Evolutionary conservation across 2,888 invertebrate species (phyloP).

Genomic region (Pinctada fucata): DNA sequence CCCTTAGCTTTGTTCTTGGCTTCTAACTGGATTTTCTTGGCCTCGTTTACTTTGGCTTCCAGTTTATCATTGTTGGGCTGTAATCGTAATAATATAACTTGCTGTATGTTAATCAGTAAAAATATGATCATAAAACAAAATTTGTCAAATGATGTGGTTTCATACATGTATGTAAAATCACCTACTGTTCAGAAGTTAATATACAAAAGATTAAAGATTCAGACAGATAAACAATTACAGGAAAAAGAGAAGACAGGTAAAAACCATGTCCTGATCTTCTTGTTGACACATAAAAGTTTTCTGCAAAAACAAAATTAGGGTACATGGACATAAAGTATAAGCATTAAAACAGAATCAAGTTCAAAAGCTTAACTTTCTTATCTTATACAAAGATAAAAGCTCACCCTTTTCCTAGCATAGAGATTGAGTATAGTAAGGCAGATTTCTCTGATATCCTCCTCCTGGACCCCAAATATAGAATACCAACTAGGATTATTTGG

Average conservation of each 20-base stretch:
- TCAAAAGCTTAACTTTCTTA: neutral
- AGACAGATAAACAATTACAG: too few species aligned
- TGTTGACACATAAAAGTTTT: too few species aligned
- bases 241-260: too few species aligned
- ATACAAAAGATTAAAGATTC: too few species aligned
- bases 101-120: too few species aligned
- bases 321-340: too few species aligned
- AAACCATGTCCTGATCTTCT: too few species aligned
- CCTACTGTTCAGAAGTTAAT: too few species aligned
- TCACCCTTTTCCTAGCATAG: slow-evolving; percentile 89
- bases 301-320: too few species aligned
- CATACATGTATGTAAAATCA: neutral
- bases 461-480: slow-evolving; percentile 88
- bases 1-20: slow-evolving; percentile 78
- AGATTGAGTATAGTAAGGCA: slow-evolving; percentile 88
- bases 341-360: neutral
- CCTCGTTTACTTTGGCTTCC: slow-evolving; percentile 86
- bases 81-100: slow-evolving; percentile 20
- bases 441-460: slow-evolving; percentile 90
- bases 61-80: slow-evolving; percentile 85
- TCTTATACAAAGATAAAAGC: neutral
- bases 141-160: neutral
- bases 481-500: slow-evolving; percentile 95
- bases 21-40: slow-evolving; percentile 85
- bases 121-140: neutral